These are phyloP conservation scores for Augiades crinisus DNA, from an alignment of 2,888 invertebrate genomes.

Conservation along the genomic window DNA sequence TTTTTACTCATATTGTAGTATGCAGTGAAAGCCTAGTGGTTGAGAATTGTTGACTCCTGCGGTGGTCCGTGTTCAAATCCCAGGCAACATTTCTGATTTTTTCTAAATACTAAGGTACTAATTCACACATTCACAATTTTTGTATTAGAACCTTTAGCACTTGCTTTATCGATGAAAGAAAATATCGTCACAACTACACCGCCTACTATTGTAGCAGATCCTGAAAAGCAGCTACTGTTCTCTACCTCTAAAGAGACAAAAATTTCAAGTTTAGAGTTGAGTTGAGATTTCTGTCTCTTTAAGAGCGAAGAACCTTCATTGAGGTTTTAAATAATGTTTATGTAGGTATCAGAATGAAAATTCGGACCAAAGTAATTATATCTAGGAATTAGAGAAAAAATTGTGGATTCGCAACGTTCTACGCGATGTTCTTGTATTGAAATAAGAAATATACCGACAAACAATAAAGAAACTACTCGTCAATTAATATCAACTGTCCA, in stretches of 20 bases:
- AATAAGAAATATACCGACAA: constrained; percentile 7
- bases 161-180: neutral
- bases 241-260: neutral
- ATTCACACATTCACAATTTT: too few relatives aligned
- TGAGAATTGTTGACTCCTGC: too few relatives aligned
- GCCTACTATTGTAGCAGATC: neutral
- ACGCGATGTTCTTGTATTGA: constrained; percentile 8
- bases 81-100: too few relatives aligned
- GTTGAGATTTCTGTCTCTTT: too few relatives aligned
- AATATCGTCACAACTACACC: neutral
- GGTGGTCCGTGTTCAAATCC: neutral
- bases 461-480: constrained; percentile 7
- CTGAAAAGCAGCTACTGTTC: neutral
- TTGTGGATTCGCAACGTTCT: neutral
- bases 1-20: too few relatives aligned
- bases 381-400: constrained; percentile 5
- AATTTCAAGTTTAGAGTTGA: neutral
- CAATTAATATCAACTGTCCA: neutral
- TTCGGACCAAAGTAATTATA: constrained; percentile 1
- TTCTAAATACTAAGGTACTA: too few relatives aligned
- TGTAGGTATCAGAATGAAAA: neutral
- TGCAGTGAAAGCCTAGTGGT: too few relatives aligned
- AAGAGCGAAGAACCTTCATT: neutral
- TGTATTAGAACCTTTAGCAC: neutral
- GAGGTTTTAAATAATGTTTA: neutral